Percentiles rank a stretch among this genome's conserved stretches.
Conservation (phyloP, 2,113 vertebrate species). For the Ictidomys tridecemlineatus region DNA sequence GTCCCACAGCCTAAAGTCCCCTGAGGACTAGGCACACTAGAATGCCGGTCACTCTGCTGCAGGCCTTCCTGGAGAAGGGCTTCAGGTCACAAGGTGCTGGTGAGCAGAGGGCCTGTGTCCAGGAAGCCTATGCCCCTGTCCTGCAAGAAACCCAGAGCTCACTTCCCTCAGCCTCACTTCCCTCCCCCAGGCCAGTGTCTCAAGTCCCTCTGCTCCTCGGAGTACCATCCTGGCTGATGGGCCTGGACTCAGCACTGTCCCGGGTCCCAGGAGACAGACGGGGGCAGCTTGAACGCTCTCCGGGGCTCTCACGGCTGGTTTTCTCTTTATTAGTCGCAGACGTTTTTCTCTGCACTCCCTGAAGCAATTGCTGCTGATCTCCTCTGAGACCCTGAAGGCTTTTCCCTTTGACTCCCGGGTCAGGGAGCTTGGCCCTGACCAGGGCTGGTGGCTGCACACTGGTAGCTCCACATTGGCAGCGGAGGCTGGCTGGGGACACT, state of each 20-base stretch:
- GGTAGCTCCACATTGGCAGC: background rate
- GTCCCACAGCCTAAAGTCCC: background rate
- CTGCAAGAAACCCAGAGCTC: too few species aligned
- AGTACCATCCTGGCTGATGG: too few species aligned
- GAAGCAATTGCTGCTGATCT: background rate
- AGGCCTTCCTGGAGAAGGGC: conserved; percentile 73
- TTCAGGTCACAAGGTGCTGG: background rate
- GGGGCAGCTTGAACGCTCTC: too few species aligned
- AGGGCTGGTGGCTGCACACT: background rate
- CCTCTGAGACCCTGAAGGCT: background rate
- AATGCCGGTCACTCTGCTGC: background rate
- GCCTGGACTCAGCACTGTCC: too few species aligned
- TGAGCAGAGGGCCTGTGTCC: conserved; percentile 79
- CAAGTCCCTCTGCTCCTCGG: too few species aligned
- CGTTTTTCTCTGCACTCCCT: background rate
- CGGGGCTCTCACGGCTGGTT: background rate
- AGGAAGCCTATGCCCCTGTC: conserved; percentile 77
- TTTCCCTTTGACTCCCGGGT: background rate
- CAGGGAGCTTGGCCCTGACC: background rate
- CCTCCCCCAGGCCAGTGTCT: background rate
- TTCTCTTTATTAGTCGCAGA: background rate
- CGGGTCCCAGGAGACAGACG: background rate
- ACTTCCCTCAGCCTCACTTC: background rate
- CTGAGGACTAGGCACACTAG: background rate
- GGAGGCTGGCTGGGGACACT: fast-evolving